These are phyloP conservation scores for Phymorhynchus buccinoides DNA, from an alignment of 1,140 invertebrate species.

Conservation along the genomic window DNA sequence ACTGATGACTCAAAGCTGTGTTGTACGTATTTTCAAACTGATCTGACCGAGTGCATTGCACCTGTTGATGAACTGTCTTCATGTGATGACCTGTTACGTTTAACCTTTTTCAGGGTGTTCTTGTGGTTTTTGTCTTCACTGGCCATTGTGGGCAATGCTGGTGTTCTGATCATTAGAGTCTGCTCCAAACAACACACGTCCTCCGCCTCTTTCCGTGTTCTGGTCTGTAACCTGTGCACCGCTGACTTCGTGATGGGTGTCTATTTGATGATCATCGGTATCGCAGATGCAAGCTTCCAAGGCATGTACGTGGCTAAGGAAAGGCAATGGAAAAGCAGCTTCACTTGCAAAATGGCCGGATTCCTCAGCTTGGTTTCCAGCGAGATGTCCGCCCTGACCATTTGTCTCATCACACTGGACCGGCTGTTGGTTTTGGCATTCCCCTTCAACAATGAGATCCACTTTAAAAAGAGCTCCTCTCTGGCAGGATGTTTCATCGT, in stretches of 20 bases:
- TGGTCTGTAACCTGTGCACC: conserved; percentile 55
- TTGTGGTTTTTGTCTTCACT: conserved; percentile 49
- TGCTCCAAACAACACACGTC: conserved; percentile 27
- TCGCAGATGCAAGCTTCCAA: conserved; percentile 55
- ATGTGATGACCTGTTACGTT: conserved; percentile 34
- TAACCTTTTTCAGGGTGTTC: conserved; percentile 39
- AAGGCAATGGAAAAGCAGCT: conserved; percentile 55
- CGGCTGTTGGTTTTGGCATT: conserved; percentile 56
- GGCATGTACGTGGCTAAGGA: conserved; percentile 58
- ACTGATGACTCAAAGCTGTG: conserved; percentile 49
- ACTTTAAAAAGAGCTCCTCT: conserved; percentile 36
- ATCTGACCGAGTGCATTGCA: conserved; percentile 44
- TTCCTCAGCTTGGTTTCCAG: conserved; percentile 49
- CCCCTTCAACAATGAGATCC: conserved; percentile 50
- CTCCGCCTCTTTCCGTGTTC: conserved; percentile 42
- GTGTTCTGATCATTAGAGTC: conserved; percentile 45
- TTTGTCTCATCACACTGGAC: conserved; percentile 33
- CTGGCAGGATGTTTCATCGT: not conserved
- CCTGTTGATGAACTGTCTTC: conserved; percentile 52
- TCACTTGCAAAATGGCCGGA: conserved; percentile 55
- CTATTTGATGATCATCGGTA: conserved; percentile 63
- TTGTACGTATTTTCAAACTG: conserved; percentile 39
- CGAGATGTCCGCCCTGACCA: not conserved
- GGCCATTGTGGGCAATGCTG: conserved; percentile 50
- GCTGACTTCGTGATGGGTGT: conserved; percentile 66